Conservation (phyloP, 2,113 vertebrate genomes). For the Cnemophilus loriae region DNA sequence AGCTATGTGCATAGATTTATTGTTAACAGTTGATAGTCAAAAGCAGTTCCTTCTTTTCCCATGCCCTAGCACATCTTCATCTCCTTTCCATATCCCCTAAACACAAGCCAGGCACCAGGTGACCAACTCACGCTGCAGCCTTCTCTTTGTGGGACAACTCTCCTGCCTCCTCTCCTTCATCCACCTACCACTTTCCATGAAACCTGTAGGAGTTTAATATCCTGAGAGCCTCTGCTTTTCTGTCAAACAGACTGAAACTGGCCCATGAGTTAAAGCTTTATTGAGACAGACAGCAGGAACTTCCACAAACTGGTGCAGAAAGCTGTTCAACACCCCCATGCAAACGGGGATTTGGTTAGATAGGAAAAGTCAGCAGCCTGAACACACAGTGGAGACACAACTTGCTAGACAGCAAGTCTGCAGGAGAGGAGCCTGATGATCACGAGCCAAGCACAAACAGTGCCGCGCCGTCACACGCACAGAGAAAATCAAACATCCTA, state of each 20-base stretch:
- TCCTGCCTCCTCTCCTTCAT: neutral
- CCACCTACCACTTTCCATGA: neutral
- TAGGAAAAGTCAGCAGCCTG: neutral
- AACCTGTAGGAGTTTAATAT: neutral
- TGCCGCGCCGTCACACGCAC: accelerated
- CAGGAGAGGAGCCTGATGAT: neutral
- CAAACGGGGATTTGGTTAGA: neutral
- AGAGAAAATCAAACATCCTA: neutral
- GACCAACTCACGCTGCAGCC: neutral
- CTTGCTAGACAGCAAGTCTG: neutral
- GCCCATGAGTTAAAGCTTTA: neutral
- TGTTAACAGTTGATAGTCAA: neutral
- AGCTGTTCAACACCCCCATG: neutral
- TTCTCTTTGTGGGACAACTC: neutral
- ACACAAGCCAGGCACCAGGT: neutral
- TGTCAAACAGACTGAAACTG: neutral
- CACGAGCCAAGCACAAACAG: neutral
- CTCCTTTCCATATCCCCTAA: neutral
- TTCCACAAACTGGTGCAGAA: neutral
- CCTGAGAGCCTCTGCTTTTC: neutral
- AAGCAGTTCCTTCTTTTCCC: neutral
- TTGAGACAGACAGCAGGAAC: neutral
- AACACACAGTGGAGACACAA: neutral
- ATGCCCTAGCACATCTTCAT: neutral
- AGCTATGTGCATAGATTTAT: neutral